Evolutionary conservation across 1,140 invertebrate genomes (phyloP).

Genomic region (Drosophila guanche): DNA sequence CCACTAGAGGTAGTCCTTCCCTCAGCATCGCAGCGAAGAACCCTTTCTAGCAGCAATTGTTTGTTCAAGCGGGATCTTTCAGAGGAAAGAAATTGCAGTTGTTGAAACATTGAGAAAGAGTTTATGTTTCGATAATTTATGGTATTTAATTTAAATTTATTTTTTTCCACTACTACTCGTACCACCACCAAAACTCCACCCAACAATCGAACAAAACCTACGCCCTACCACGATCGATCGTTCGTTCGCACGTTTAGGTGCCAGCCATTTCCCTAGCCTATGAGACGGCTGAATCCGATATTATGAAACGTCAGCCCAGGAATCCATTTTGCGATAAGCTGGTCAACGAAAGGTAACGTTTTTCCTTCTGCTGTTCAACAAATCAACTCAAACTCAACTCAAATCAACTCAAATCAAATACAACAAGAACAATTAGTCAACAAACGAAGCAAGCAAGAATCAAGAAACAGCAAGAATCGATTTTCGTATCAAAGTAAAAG

Average conservation of each 20-base stretch:
- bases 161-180: conserved; percentile 36
- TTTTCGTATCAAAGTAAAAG: conserved; percentile 25
- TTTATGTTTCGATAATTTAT: conserved; percentile 71
- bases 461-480: conserved; percentile 41
- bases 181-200: conserved; percentile 39
- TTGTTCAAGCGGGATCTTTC: conserved; percentile 6
- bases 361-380: conserved; percentile 65
- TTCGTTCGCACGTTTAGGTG: conserved; percentile 87
- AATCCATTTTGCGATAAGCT: conserved; percentile 98
- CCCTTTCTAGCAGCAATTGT: conserved; percentile 6
- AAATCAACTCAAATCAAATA: conserved; percentile 38
- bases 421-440: conserved; percentile 38
- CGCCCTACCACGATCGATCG: conserved; percentile 20
- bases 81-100: conserved; percentile 5
- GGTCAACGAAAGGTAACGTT: conserved; percentile 97
- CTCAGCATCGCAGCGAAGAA: conserved; percentile 12
- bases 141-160: conserved; percentile 75
- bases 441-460: conserved; percentile 29
- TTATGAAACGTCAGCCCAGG: conserved; percentile 99
- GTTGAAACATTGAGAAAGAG: conserved; percentile 25
- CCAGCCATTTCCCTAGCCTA: conserved; percentile 99
- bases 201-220: conserved; percentile 11
- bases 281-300: conserved; percentile 99
- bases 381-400: conserved; percentile 14
- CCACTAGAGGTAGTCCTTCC: conserved; percentile 11